Evolutionary conservation across 2,113 vertebrate genomes (phyloP), one percentile per base, ranked within the genome.

Genomic region (Rana temporaria): DNA sequence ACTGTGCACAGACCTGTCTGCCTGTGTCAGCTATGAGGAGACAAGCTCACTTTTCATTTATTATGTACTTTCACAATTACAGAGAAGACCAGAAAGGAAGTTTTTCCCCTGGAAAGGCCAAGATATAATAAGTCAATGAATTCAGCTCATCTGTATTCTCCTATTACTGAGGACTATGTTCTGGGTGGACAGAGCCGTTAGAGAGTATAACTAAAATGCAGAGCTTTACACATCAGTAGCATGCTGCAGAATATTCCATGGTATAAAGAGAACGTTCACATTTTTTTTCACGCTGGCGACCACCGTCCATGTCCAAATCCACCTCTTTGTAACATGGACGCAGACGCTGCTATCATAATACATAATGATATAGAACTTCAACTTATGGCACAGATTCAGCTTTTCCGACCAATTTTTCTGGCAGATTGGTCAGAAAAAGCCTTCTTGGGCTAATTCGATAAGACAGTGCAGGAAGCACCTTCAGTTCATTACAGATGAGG

Each of bases 191-290:
- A 48, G 42, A 48, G 42, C 9, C 8, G 9, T 48, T 48, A 14
- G 3, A 48, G 42, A 48, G 12, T 48, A 12, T 6, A 59, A n/a
- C 30, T 22, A 42, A 17, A 60, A 38, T 32, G 56, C 56, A 22
- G 20, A 60, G 82, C 89, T 88, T 90, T 0, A 76, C 85, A 85
- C 87, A 88, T 93, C 90, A 92, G 91, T 92, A 93, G 91, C 91
- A 92, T 90, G 91, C 91, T 86, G 88, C 86, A 90, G 87, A 85
- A 88, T 88, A 90, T 85, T 22, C 66, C n/a, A 48, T 17, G 84
- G 82, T 15, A 69, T 86, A 85, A 79, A 22, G 85, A 89, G 84
- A 86, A 68, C 86, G 88, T 93, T 94, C 93, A 94, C 93, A 93
- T 93, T 93, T 24, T 65, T 64, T 53, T 65, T 59, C 19, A 16